Evolutionary conservation across 2,888 invertebrate genomes (phyloP).

Genomic region (Mythimna impura): DNA sequence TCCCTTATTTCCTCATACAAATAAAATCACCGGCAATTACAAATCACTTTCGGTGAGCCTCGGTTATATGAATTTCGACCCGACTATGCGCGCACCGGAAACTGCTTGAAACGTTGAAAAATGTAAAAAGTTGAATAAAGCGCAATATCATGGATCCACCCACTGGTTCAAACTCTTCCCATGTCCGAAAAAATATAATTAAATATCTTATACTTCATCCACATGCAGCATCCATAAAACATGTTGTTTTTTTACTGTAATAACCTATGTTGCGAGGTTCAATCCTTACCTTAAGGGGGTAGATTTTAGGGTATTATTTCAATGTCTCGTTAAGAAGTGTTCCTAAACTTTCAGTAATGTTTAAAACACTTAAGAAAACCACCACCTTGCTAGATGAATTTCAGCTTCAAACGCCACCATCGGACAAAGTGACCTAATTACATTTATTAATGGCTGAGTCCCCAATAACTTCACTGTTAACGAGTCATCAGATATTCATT

Average conservation of each 20-base stretch:
- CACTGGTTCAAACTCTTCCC: constrained; percentile 19
- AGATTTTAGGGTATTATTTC: not conserved
- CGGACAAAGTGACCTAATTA: constrained; percentile 11
- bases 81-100: constrained; percentile 15
- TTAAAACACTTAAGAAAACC: not conserved
- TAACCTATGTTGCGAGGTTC: no score
- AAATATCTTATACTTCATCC: not conserved
- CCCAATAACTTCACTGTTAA: constrained; percentile 32
- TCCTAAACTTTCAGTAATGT: not conserved
- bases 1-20: not conserved
- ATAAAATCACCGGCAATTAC: constrained; percentile 7
- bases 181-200: not conserved
- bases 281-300: not conserved
- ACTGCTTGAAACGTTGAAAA: constrained; percentile 40
- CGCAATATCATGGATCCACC: constrained; percentile 38
- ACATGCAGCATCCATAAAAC: no score
- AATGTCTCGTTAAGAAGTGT: not conserved
- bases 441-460: constrained; percentile 26
- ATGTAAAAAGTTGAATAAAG: constrained; percentile 46
- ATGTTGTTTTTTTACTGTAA: no score
- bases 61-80: constrained; percentile 29
- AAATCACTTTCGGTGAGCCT: constrained; percentile 12
- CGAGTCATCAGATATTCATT: constrained; percentile 47
- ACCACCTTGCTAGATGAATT: not conserved
- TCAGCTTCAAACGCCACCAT: not conserved